Conservation (phyloP, 2,113 vertebrate species). For the Chlamydotis undulata region DNA sequence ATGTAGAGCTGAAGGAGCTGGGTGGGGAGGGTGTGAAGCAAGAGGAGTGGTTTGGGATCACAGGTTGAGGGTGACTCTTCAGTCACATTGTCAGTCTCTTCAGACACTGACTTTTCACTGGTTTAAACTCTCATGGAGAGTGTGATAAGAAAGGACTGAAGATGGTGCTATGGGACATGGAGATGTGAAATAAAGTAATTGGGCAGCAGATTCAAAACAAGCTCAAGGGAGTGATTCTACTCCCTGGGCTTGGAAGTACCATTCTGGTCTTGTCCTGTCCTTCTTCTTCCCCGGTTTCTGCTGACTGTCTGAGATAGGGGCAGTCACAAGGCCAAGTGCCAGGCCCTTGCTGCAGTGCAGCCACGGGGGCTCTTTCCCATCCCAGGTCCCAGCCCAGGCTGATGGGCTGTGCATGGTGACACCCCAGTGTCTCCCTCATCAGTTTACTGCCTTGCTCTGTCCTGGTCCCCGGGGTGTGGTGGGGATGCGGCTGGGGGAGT, state of each 20-base stretch:
- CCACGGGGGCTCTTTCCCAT: neutral
- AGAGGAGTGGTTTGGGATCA: neutral
- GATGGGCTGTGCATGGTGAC: neutral
- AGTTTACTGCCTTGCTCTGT: neutral
- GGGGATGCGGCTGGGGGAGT: neutral
- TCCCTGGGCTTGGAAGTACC: neutral
- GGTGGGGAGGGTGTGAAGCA: neutral
- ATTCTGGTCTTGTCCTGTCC: neutral
- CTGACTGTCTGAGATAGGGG: neutral
- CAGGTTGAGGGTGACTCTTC: neutral
- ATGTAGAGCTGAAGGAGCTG: neutral
- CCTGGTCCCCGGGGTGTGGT: neutral
- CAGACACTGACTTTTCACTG: neutral
- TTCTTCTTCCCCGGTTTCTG: neutral
- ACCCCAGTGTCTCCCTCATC: neutral
- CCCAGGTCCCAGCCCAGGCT: neutral
- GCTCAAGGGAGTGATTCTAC: neutral
- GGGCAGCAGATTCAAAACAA: neutral
- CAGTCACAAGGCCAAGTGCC: neutral
- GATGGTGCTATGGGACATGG: neutral
- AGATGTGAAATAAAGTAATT: neutral
- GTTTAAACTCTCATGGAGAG: neutral
- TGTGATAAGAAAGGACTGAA: neutral
- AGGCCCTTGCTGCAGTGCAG: neutral
- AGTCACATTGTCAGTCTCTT: neutral